phyloP scores from a whole-genome alignment of 2,888 invertebrate species.

The Synanthedon formicaeformis region DNA sequence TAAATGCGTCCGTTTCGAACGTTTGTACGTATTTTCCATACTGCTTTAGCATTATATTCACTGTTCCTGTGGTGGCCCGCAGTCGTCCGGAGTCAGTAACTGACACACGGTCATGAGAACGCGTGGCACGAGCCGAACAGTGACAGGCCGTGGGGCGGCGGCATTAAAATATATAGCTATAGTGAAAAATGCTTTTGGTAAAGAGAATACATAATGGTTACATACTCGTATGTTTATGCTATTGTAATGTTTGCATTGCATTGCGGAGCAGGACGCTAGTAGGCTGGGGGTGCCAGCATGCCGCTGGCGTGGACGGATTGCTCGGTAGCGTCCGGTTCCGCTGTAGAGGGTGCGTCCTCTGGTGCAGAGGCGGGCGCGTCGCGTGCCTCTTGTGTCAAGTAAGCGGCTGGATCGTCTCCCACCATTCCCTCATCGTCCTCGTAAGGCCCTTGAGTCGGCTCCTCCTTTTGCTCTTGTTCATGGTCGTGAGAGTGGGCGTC shows the following conservation, averaged over 20 bases:
- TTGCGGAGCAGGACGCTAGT: conserved; percentile 47
- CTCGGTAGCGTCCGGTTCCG: conserved; percentile 72
- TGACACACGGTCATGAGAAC: no score
- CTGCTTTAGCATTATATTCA: no score
- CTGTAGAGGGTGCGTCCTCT: conserved; percentile 67
- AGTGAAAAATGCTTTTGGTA: conserved; percentile 65
- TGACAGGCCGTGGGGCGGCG: background rate
- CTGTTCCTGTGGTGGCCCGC: no score
- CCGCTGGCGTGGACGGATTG: conserved; percentile 68
- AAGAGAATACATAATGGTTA: conserved; percentile 44
- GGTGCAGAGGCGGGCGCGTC: conserved; percentile 50
- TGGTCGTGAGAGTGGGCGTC: conserved; percentile 55
- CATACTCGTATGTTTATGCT: conserved; percentile 1
- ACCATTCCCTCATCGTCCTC: conserved; percentile 68
- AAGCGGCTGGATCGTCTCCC: conserved; percentile 69
- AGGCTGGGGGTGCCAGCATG: conserved; percentile 66
- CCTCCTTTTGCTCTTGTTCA: conserved; percentile 50
- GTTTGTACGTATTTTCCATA: background rate
- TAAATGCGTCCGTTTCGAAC: background rate
- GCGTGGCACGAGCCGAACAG: no score
- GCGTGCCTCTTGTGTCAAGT: conserved; percentile 44
- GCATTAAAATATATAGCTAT: conserved; percentile 27
- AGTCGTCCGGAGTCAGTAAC: no score
- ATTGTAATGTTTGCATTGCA: conserved; percentile 17
- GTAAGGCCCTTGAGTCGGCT: conserved; percentile 74